Evolutionary conservation across 1,140 invertebrate genomes (phyloP).

Genomic region (Drosophila persimilis): DNA sequence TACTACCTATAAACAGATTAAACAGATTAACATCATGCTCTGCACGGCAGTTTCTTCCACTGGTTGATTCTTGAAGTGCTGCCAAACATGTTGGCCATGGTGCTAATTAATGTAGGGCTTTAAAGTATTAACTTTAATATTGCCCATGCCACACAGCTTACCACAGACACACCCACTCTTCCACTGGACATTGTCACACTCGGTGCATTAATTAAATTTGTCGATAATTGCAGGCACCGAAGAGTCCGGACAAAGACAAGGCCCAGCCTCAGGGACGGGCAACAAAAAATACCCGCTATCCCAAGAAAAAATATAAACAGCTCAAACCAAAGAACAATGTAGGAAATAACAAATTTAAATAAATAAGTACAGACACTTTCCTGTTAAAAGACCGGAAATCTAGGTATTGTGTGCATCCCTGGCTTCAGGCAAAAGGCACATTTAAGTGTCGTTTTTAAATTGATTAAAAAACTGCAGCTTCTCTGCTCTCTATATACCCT

Average conservation of each 20-base stretch:
- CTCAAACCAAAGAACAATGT: not conserved
- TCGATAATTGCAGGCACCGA: conserved; percentile 74
- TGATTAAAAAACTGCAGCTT: conserved; percentile 68
- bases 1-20: too few species aligned
- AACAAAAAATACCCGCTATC: not conserved
- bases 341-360: not conserved
- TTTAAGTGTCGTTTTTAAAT: conserved; percentile 74
- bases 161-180: conserved; percentile 12
- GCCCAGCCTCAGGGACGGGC: conserved; percentile 14
- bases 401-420: conserved; percentile 10
- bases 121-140: conserved; percentile 72
- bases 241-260: conserved; percentile 2
- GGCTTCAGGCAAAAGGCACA: conserved; percentile 21
- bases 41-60: not conserved
- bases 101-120: conserved; percentile 63
- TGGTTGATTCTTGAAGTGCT: conserved; percentile 15
- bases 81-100: too few species aligned
- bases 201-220: conserved; percentile 78
- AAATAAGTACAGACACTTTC: too few species aligned
- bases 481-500: conserved; percentile 30
- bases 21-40: too few species aligned
- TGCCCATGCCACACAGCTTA: conserved; percentile 25
- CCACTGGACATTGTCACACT: conserved; percentile 58
- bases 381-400: too few species aligned
- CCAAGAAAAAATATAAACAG: too few species aligned